phyloP scores from a whole-genome alignment of 2,888 invertebrate genomes.

The Polydrusus pterygomalis region DNA sequence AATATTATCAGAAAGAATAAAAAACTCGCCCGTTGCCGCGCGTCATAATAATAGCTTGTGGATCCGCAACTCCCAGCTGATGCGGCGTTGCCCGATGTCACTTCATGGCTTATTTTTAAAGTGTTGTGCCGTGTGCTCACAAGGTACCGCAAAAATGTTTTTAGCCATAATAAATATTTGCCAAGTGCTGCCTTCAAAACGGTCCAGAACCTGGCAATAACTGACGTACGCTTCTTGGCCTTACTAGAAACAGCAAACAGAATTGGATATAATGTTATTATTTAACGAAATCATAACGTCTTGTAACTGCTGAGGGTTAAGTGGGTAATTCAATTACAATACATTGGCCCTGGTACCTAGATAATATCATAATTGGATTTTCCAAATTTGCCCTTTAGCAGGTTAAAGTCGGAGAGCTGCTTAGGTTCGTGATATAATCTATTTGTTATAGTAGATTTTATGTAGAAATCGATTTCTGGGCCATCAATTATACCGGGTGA shows the following conservation, averaged over 20 bases:
- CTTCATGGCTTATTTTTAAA: no score
- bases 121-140: no score
- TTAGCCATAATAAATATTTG: background rate
- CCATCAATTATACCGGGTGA: no score
- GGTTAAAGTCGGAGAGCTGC: background rate
- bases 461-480: no score
- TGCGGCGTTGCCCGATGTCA: no score
- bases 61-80: no score
- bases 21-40: no score
- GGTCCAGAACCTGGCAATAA: background rate
- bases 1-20: no score
- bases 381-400: background rate
- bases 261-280: constrained; percentile 1
- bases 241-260: background rate
- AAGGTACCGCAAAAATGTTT: no score
- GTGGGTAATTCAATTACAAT: constrained; percentile 10
- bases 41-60: no score
- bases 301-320: constrained; percentile 1
- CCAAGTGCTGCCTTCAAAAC: background rate
- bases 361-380: background rate
- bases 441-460: no score
- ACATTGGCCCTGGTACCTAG: background rate
- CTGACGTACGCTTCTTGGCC: background rate
- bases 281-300: background rate
- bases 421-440: no score